Evolutionary conservation across 1,140 invertebrate species (phyloP), one percentile per base, ranked within the genome.

Genomic region (Micrasema minimum): DNA sequence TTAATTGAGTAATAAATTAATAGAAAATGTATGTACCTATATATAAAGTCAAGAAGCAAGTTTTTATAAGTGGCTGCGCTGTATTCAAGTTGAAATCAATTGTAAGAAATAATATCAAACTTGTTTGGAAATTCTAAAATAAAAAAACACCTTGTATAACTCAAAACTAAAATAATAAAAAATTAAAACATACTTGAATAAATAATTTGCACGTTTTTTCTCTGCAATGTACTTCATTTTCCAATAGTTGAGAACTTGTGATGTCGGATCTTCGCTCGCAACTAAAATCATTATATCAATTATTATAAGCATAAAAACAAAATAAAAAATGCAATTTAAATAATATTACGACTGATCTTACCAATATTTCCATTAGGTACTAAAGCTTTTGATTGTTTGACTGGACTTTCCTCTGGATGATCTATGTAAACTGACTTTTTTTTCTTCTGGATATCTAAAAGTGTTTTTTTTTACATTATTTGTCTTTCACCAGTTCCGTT

Each of bases 201-300:
- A 22, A 38, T 59, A 26, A 41, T 59, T 59, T 11, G 2, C 14
- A 16, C 55, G 55, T 59, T 59, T 59, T 59, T 59, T 59, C 18
- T 59, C 55, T 18, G 55, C 14, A 59, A 59, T 59, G 38, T 59
- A 59, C 18, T 59, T 59, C 55, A 59, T 41, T 59, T 59, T 59
- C 55, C 55, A 59, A 22, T 18, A 59, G 37, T 59, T 59, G 12
- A 59, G 14, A 22, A 41, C 18, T 10, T 23, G 26, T 6, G 22
- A 10, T 1, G 11, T 14, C 12, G 4, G 2, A 31, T 55, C 26
- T 31, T 11, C 16, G 1, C 16, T 43, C 2, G 41, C 11, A 43
- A 43, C 3, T 6, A n/a, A 12, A 6, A n/a, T 43, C 41, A 18
- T 48, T 4, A 31, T 31, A 31, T 31, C 14, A 43, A n/a, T 43